phyloP scores from a whole-genome alignment of 2,888 invertebrate species.

The Aromia moschata region DNA sequence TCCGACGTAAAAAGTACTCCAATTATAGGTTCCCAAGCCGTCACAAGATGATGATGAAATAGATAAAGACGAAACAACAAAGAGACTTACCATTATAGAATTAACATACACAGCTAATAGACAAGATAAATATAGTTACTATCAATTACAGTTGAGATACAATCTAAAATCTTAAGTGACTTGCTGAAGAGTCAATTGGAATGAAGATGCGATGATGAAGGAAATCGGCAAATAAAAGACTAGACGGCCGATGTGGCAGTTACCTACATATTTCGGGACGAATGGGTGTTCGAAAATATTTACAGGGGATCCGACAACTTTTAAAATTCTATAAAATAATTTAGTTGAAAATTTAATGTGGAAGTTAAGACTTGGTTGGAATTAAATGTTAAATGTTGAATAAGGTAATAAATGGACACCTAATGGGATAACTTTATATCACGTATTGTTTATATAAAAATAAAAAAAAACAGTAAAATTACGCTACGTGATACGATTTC shows the following conservation, averaged over 20 bases:
- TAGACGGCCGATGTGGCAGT: slow-evolving; percentile 34
- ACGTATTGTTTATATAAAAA: too few species aligned
- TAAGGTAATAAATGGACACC: too few species aligned
- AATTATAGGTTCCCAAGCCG: slow-evolving; percentile 41
- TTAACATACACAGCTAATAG: slow-evolving; percentile 49
- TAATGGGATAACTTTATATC: too few species aligned
- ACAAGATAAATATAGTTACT: slow-evolving; percentile 50
- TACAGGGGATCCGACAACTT: slow-evolving; percentile 31
- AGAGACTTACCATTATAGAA: slow-evolving; percentile 48
- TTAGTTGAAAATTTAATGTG: too few species aligned
- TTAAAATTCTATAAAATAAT: too few species aligned
- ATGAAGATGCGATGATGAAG: slow-evolving; percentile 42
- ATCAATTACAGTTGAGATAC: slow-evolving; percentile 50
- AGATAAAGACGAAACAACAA: slow-evolving; percentile 47
- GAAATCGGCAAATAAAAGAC: slow-evolving; percentile 44
- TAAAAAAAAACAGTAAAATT: too few species aligned
- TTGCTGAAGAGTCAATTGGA: slow-evolving; percentile 49
- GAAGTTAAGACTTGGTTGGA: too few species aligned
- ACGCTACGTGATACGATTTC: too few species aligned
- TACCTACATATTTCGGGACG: slow-evolving; percentile 34
- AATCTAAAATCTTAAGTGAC: slow-evolving; percentile 47
- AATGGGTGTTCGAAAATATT: slow-evolving; percentile 34
- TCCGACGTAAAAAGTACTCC: slow-evolving; percentile 39
- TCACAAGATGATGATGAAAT: slow-evolving; percentile 32
- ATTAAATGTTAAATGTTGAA: too few species aligned